phyloP scores from a whole-genome alignment of 1,140 invertebrate genomes.

The Aphaenogaster floridana region DNA sequence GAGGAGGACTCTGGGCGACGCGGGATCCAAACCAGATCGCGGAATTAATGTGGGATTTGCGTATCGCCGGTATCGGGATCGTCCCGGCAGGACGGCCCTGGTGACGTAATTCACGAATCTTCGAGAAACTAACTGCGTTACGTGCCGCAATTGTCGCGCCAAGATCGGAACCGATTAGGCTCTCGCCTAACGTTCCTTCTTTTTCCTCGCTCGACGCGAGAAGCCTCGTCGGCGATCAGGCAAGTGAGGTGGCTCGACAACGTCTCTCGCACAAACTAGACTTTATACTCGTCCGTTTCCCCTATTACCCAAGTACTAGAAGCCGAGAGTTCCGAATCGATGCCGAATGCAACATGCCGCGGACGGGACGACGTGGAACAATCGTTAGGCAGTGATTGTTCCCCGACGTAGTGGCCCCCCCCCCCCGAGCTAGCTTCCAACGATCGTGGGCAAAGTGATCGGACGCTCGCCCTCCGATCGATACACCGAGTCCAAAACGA shows the following conservation, averaged over 20 bases:
- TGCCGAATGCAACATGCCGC: neutral
- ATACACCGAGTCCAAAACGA: neutral
- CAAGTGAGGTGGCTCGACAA: neutral
- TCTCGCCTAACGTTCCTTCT: neutral
- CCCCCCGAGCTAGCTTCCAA: neutral
- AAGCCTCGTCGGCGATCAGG: neutral
- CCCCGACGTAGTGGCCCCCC: neutral
- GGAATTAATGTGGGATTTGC: too few relatives aligned
- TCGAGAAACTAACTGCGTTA: neutral
- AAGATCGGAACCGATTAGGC: neutral
- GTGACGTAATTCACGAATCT: conserved; percentile 18
- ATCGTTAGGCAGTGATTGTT: conserved; percentile 17
- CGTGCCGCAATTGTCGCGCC: neutral
- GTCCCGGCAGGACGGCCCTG: neutral
- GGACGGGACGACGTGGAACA: neutral
- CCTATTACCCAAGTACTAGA: neutral
- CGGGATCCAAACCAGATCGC: neutral
- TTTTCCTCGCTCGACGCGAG: neutral
- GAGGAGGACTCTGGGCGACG: neutral
- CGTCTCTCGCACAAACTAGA: too few relatives aligned
- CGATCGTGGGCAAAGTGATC: neutral
- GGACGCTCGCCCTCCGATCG: neutral
- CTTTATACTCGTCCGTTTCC: neutral
- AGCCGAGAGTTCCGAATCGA: neutral
- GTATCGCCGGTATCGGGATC: neutral